These are phyloP conservation scores for Heliconius charithonia DNA, from an alignment of 2,888 invertebrate genomes.

Conservation along the genomic window DNA sequence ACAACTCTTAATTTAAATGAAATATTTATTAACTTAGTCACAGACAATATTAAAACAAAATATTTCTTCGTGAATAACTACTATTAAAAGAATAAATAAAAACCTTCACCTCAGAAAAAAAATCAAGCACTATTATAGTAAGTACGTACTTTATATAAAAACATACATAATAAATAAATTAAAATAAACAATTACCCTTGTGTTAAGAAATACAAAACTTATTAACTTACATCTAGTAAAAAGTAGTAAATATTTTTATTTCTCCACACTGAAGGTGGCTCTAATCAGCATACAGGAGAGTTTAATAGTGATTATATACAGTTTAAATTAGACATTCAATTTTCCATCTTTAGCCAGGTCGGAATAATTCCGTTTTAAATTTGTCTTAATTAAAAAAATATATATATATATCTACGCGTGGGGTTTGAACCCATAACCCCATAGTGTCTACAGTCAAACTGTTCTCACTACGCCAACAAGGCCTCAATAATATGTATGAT, in stretches of 20 bases:
- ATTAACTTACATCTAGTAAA: not conserved
- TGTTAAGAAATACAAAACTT: not conserved
- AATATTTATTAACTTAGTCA: constrained; percentile 8
- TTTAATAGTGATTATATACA: too few species aligned
- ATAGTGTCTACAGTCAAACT: too few species aligned
- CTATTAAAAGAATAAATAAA: not conserved
- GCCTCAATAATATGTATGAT: too few species aligned
- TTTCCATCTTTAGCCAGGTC: too few species aligned
- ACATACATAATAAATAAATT: not conserved
- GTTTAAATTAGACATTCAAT: too few species aligned
- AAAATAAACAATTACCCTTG: not conserved
- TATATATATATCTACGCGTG: too few species aligned
- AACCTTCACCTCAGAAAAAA: not conserved
- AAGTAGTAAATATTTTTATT: not conserved
- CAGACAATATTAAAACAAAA: constrained; percentile 1
- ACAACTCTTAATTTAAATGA: not conserved
- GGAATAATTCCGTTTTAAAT: too few species aligned
- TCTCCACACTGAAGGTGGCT: not conserved
- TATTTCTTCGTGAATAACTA: not conserved
- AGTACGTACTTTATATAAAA: not conserved
- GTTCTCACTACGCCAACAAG: too few species aligned
- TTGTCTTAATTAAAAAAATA: too few species aligned
- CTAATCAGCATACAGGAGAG: too few species aligned
- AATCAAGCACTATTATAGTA: not conserved
- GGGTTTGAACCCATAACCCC: too few species aligned